Evolutionary conservation across 2,888 invertebrate species (phyloP).

Genomic region (Eilema caniola): DNA sequence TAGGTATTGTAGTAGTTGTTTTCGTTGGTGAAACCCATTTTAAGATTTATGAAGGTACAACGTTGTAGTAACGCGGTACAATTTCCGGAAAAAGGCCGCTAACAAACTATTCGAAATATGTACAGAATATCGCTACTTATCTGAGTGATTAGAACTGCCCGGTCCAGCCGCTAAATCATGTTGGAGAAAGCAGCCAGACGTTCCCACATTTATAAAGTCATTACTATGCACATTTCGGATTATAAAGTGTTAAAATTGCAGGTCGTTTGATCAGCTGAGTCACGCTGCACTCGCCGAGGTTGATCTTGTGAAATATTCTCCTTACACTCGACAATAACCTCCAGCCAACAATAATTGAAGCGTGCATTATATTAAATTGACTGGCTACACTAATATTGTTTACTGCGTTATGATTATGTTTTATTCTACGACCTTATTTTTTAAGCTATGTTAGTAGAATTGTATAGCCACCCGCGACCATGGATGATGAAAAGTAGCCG

Average conservation of each 20-base stretch:
- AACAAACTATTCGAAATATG: no score
- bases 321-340: conserved; percentile 43
- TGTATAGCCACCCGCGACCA: no score
- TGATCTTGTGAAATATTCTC: conserved; percentile 62
- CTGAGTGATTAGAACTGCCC: not conserved
- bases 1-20: no score
- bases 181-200: not conserved
- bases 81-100: no score
- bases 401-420: conserved; percentile 11
- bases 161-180: not conserved
- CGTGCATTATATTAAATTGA: conserved; percentile 38
- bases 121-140: not conserved
- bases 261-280: conserved; percentile 58
- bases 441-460: not conserved
- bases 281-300: conserved; percentile 63
- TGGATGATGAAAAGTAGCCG: no score
- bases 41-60: no score
- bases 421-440: conserved; percentile 1
- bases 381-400: conserved; percentile 25
- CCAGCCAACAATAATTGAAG: conserved; percentile 39
- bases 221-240: conserved; percentile 14
- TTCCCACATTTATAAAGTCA: not conserved
- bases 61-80: no score
- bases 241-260: conserved; percentile 45
- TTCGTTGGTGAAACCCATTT: no score